A percentile compares a stretch with the other conserved stretches of the same genome.
Evolutionary conservation across 2,888 invertebrate species (phyloP).

Genomic region (Pherbina coryleti): DNA sequence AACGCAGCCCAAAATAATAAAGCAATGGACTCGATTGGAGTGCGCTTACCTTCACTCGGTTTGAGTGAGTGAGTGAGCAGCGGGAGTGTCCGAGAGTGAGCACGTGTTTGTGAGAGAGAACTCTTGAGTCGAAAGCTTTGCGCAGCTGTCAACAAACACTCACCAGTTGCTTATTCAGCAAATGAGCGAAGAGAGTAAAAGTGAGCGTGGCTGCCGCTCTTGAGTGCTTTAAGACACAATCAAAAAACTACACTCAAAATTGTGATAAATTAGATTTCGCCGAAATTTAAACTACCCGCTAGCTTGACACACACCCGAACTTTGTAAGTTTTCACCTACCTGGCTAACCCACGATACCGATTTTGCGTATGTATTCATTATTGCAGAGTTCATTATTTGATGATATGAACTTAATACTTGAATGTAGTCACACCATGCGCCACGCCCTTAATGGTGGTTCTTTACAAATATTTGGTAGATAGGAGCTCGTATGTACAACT

Average conservation of each 20-base stretch:
- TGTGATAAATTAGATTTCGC: neutral
- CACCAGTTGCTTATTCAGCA: slow-evolving; percentile 28
- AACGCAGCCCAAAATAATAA: no score
- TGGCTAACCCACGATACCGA: no score
- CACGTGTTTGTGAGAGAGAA: neutral
- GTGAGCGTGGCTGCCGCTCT: neutral
- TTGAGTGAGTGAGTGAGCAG: no score
- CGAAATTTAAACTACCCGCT: neutral
- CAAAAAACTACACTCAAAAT: no score
- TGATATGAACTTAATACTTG: no score
- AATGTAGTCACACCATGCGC: neutral
- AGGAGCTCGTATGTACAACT: neutral
- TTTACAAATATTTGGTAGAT: neutral
- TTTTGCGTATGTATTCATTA: no score
- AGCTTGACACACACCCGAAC: neutral
- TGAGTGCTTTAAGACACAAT: neutral
- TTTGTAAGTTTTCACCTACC: neutral
- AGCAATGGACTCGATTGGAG: no score
- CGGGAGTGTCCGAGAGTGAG: no score
- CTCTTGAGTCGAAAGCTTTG: neutral
- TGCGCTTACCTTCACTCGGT: no score
- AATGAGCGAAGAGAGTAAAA: neutral
- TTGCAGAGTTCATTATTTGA: no score
- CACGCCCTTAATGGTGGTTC: neutral
- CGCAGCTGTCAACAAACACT: slow-evolving; percentile 3